A percentile compares a stretch with the other conserved stretches of the same genome.
These are phyloP conservation scores for Phoxinus phoxinus DNA, from an alignment of 2,113 vertebrate species.

Conservation along the genomic window DNA sequence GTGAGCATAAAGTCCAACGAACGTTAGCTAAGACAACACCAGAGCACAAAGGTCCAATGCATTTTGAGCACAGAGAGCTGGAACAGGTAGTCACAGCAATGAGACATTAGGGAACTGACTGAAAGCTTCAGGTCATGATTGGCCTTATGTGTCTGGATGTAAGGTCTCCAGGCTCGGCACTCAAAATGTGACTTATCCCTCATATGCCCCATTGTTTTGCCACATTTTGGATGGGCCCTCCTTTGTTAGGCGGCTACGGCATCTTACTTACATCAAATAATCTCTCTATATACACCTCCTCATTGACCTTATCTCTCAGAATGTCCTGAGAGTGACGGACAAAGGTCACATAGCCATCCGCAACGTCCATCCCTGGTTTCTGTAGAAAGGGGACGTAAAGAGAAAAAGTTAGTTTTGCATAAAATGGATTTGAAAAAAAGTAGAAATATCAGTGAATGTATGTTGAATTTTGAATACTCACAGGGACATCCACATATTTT, in stretches of 20 bases:
- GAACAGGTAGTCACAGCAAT: conserved; percentile 54
- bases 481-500: conserved; percentile 99
- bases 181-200: conserved; percentile 99
- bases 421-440: not conserved
- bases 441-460: not conserved
- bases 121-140: conserved; percentile 74
- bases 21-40: conserved; percentile 79
- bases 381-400: conserved; percentile 69
- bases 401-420: not conserved
- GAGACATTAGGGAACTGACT: conserved; percentile 53
- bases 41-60: conserved; percentile 80
- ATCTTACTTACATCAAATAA: conserved; percentile 99
- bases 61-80: conserved; percentile 58
- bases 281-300: conserved; percentile 99
- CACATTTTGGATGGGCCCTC: conserved; percentile 97
- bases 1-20: conserved; percentile 76
- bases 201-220: conserved; percentile 95
- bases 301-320: conserved; percentile 99
- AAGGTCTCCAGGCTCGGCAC: conserved; percentile 66
- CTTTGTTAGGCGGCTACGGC: conserved; percentile 89
- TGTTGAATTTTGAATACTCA: conserved; percentile 80
- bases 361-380: conserved; percentile 99
- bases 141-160: conserved; percentile 61
- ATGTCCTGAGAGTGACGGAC: conserved; percentile 99
- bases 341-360: conserved; percentile 99